These are phyloP conservation scores for Antheraea assamensis DNA, from an alignment of 2,888 invertebrate genomes.

Conservation along the genomic window DNA sequence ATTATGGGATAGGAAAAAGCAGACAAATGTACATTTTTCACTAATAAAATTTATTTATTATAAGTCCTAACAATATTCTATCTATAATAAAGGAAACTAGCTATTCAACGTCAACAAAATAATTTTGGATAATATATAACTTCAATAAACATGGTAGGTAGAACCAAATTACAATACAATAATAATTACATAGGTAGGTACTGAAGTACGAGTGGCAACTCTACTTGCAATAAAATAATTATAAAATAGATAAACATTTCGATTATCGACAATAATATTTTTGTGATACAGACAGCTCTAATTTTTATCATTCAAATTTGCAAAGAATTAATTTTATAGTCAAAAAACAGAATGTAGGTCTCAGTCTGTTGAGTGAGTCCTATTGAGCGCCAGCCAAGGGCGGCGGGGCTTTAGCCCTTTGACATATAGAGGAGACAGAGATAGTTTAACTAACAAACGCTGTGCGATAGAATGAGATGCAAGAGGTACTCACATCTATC, in stretches of 20 bases:
- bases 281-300: neutral
- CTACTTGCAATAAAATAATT: too few species aligned
- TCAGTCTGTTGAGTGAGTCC: conserved; percentile 49
- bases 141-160: too few species aligned
- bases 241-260: neutral
- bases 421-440: conserved; percentile 31
- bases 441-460: conserved; percentile 29
- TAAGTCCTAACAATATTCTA: too few species aligned
- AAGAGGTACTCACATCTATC: neutral
- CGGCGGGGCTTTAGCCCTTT: conserved; percentile 52
- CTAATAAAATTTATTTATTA: too few species aligned
- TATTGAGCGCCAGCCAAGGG: conserved; percentile 54
- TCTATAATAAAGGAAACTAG: too few species aligned
- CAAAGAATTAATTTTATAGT: neutral
- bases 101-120: too few species aligned
- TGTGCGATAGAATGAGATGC: neutral
- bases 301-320: neutral
- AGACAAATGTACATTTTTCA: too few species aligned
- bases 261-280: neutral
- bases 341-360: conserved; percentile 46
- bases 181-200: too few species aligned
- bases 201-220: too few species aligned
- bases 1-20: too few species aligned
- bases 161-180: too few species aligned
- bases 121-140: too few species aligned